These are phyloP conservation scores for Ophioninae sp. DNA, from an alignment of 2,888 invertebrate genomes.

Conservation along the genomic window DNA sequence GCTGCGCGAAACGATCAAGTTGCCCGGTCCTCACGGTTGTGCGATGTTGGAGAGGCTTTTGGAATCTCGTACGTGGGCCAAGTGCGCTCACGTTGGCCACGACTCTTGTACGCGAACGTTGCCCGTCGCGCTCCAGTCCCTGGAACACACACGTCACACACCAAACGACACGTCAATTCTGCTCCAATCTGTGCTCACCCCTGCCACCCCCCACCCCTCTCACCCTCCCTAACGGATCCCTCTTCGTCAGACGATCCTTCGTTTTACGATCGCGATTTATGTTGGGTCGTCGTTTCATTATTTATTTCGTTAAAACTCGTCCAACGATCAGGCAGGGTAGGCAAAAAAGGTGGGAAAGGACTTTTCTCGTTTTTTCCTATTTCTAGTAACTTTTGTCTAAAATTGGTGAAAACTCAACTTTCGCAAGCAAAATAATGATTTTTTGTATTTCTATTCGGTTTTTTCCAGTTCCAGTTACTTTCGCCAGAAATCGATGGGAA, in stretches of 20 bases:
- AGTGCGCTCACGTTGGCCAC: slow-evolving; percentile 80
- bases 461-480: too few species aligned
- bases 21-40: slow-evolving; percentile 74
- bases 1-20: slow-evolving; percentile 77
- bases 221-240: background rate
- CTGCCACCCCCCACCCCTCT: background rate
- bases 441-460: too few species aligned
- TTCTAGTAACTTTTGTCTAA: too few species aligned
- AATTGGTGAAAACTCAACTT: too few species aligned
- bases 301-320: background rate
- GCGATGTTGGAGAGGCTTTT: slow-evolving; percentile 74
- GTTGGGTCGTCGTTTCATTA: background rate
- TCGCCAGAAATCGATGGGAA: too few species aligned
- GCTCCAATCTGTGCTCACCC: background rate
- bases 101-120: slow-evolving; percentile 80
- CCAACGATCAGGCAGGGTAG: background rate
- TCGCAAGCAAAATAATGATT: too few species aligned
- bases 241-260: background rate
- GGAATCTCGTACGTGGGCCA: slow-evolving; percentile 71
- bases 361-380: too few species aligned
- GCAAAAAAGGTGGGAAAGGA: background rate
- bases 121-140: slow-evolving; percentile 80
- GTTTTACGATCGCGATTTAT: background rate
- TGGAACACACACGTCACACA: slow-evolving; percentile 73
- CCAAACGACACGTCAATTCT: slow-evolving; percentile 57